These are phyloP conservation scores for Oegoconia quadripuncta DNA, from an alignment of 2,888 invertebrate species.

Conservation along the genomic window DNA sequence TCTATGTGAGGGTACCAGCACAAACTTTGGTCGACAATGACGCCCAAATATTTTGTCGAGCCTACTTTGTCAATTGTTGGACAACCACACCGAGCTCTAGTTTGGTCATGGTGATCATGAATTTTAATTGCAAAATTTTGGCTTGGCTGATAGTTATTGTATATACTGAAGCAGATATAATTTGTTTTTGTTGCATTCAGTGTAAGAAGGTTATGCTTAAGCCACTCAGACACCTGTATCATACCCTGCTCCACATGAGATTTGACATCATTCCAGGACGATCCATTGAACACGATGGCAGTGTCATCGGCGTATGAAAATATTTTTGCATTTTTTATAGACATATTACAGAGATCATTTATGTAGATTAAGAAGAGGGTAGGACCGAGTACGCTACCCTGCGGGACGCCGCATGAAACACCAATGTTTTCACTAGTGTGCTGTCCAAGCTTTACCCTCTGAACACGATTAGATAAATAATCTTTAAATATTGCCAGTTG, in stretches of 20 bases:
- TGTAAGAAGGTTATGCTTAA: slow-evolving; percentile 1
- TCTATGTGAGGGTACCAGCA: slow-evolving; percentile 6
- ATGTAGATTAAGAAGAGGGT: slow-evolving; percentile 16
- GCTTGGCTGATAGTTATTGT: slow-evolving; percentile 3
- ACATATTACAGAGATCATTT: background rate
- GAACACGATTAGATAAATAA: background rate
- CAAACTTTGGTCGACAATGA: slow-evolving; percentile 3
- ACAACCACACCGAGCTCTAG: slow-evolving; percentile 1
- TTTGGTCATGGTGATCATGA: slow-evolving; percentile 1
- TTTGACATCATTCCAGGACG: background rate
- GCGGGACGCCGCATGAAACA: background rate
- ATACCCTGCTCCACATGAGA: background rate
- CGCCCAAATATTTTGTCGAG: slow-evolving; percentile 9
- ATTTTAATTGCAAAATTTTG: slow-evolving; percentile 6
- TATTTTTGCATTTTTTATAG: background rate
- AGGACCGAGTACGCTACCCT: background rate
- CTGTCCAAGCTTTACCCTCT: background rate
- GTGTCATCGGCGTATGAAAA: slow-evolving; percentile 3
- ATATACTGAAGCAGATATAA: slow-evolving; percentile 10
- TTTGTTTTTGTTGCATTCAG: slow-evolving; percentile 12
- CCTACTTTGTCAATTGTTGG: background rate
- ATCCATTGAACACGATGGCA: background rate
- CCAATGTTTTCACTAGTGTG: background rate
- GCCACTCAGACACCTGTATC: background rate
- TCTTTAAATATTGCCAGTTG: background rate